phyloP scores from a whole-genome alignment of 2,797 vertebrate genomes.

The Huso huso region DNA sequence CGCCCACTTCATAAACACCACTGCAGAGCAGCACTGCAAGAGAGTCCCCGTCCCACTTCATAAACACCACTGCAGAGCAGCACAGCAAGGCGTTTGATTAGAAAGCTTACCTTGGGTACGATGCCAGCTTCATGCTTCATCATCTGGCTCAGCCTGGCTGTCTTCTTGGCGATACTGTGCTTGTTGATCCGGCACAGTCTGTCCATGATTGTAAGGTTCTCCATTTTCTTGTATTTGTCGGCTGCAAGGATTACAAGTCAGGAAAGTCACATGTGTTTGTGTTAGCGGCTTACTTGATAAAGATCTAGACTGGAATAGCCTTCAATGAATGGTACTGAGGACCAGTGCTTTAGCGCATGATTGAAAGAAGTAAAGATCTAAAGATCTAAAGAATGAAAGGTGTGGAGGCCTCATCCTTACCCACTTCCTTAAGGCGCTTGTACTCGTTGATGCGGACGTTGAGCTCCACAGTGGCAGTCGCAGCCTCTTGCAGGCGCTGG shows the following conservation, averaged over 20 bases:
- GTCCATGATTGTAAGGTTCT: slow-evolving; percentile 76
- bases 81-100: background rate
- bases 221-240: slow-evolving; percentile 81
- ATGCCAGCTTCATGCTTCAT: slow-evolving; percentile 86
- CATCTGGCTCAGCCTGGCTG: slow-evolving; percentile 73
- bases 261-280: too few relatives aligned
- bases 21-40: too few relatives aligned
- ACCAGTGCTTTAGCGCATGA: too few relatives aligned
- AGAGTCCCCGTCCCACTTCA: slow-evolving; percentile 7
- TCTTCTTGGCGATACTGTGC: slow-evolving; percentile 91
- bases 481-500: slow-evolving; percentile 56
- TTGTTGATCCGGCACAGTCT: slow-evolving; percentile 79
- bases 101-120: slow-evolving; percentile 61
- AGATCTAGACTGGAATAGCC: too few relatives aligned
- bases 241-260: slow-evolving; percentile 47
- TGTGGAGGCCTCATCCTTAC: slow-evolving; percentile 52
- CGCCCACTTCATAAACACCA: too few relatives aligned
- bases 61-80: slow-evolving; percentile 3
- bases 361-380: too few relatives aligned
- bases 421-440: slow-evolving; percentile 88
- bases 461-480: slow-evolving; percentile 63
- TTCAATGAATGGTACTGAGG: too few relatives aligned
- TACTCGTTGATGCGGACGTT: slow-evolving; percentile 90
- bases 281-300: too few relatives aligned
- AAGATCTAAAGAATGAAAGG: too few relatives aligned